Base-by-base conservation (phyloP, 2,888 invertebrate species). In the Cheilosia variabilis region DNA sequence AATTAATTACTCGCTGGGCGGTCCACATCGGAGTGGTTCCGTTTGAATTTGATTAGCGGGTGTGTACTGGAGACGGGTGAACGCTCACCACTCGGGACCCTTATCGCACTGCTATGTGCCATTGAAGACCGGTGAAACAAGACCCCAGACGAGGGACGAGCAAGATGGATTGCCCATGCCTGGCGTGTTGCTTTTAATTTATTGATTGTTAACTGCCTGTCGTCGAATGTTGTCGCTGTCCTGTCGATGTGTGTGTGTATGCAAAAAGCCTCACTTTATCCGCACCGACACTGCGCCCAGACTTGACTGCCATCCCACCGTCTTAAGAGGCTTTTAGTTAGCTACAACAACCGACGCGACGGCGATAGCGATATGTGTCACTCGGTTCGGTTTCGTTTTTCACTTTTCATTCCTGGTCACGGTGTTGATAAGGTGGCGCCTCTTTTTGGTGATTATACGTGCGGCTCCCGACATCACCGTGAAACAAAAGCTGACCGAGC, bases 1-100 rank as follows among this genome's bases (percentile, higher is more conserved):
- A 91, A 92, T 92, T 92, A 91, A 92, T 92, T 92, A 91, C 90
- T 89, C 90, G 88, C 89, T 92, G 91, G 92, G 91, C 91, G 91
- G 91, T 92, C 91, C 82, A 10, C 60, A 9, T 47, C 22, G 19
- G 60, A 80, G 76, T 86, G 76, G 62, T 86, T 86, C 71, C 80
- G 86, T 86, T 86, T 81, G 80, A 86, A 76, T 77, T 80, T 81
- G 81, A 86, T 81, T 86, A 81, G 86, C 81, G 80, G 86, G 86
- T 80, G 81, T 76, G 68, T 68, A 76, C 71, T 57, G 34, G 31
- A 52, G 68, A 83, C 58, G 73, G 69, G 69, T 66, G 71, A 65
- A 80, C 84, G 79, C 84, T 80, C 66, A 52, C 34, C 47, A 65
- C 22, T 73, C 55, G 73, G 52, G 52, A 17, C 72, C 57, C 72